phyloP scores from a whole-genome alignment of 2,113 vertebrate genomes.

The Hemiprocne comata region DNA sequence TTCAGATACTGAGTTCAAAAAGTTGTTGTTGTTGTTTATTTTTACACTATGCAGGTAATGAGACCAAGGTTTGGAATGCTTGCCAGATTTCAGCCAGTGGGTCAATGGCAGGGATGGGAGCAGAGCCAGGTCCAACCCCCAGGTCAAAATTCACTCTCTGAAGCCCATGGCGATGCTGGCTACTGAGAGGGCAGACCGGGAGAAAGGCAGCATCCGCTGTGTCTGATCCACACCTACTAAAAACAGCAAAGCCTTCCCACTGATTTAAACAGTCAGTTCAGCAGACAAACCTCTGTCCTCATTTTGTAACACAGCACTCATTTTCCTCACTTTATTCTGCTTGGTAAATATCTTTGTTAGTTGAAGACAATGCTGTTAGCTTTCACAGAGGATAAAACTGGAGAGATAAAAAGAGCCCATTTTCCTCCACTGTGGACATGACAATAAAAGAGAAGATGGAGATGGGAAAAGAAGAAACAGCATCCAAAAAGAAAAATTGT shows the following conservation, averaged over 20 bases:
- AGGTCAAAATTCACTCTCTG: background rate
- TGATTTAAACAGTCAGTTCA: background rate
- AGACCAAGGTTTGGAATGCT: background rate
- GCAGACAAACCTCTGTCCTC: background rate
- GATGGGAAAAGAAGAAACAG: background rate
- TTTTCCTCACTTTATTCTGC: conserved; percentile 12
- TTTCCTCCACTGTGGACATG: background rate
- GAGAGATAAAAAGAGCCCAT: conserved; percentile 26
- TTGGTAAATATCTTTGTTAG: conserved; percentile 40
- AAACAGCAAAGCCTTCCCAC: background rate
- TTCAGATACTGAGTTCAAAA: background rate
- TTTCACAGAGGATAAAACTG: background rate
- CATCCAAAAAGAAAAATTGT: background rate
- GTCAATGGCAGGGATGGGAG: background rate
- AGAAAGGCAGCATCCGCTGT: background rate
- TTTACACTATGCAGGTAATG: background rate
- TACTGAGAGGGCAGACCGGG: background rate
- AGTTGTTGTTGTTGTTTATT: background rate
- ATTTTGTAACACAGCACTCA: background rate
- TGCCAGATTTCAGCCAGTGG: background rate
- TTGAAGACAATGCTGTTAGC: conserved; percentile 1
- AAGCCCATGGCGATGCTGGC: background rate
- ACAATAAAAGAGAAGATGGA: conserved; percentile 7
- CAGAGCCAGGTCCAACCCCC: background rate
- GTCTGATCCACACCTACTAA: background rate